Percentiles rank a stretch among this genome's conserved stretches.
Conservation (phyloP, 2,888 invertebrate genomes). For the Nemoura dubitans region DNA sequence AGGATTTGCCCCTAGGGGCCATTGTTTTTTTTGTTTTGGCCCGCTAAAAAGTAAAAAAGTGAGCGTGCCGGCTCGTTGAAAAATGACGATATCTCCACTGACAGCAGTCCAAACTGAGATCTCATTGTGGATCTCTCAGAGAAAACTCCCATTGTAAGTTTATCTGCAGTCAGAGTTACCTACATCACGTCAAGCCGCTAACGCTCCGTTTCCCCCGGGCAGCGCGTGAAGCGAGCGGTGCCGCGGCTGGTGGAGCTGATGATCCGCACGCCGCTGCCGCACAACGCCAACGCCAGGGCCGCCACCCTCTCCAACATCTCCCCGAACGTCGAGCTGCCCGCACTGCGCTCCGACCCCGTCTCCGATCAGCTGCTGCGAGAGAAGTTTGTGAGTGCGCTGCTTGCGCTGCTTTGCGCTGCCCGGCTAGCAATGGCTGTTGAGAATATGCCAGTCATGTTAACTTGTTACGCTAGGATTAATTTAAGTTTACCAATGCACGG, state of each 20-base stretch:
- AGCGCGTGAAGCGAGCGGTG: not conserved
- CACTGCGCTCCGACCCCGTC: not conserved
- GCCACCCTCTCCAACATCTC: not conserved
- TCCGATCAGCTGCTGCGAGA: conserved; percentile 21
- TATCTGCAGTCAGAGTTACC: too few species aligned
- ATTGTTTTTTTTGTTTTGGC: too few species aligned
- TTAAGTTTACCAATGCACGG: too few species aligned
- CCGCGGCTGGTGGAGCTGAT: conserved; percentile 1
- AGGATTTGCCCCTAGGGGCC: too few species aligned
- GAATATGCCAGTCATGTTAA: not conserved
- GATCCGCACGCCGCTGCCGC: not conserved
- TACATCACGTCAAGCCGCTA: too few species aligned
- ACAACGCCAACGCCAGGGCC: not conserved
- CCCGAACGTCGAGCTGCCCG: not conserved
- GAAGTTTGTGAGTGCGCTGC: conserved; percentile 16
- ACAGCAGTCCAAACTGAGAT: too few species aligned
- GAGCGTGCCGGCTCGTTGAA: too few species aligned
- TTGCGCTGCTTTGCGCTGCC: not conserved
- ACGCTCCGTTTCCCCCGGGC: not conserved
- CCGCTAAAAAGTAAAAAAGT: too few species aligned
- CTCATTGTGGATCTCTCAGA: too few species aligned
- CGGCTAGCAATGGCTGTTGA: not conserved
- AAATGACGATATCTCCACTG: too few species aligned
- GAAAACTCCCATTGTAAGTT: too few species aligned
- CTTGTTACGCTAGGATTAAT: too few species aligned